Evolutionary conservation across 2,797 vertebrate genomes (phyloP).

Genomic region (Mionectes olivaceus): DNA sequence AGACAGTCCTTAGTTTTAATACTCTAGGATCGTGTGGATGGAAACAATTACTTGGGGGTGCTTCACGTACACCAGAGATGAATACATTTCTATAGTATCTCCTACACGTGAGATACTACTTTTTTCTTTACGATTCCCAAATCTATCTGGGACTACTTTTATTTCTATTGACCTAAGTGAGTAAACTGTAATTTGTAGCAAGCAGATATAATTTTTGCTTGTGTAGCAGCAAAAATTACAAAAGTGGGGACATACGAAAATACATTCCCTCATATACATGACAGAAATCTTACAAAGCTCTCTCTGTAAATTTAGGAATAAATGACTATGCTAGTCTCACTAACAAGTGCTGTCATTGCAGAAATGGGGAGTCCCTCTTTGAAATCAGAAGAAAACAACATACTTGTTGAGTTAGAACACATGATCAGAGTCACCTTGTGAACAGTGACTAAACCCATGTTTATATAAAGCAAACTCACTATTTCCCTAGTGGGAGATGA

Average conservation of each 20-base stretch:
- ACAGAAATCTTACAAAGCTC: background rate
- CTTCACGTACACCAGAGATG: background rate
- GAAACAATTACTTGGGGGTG: background rate
- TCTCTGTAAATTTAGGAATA: background rate
- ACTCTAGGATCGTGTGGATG: background rate
- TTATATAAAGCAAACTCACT: constrained; percentile 15
- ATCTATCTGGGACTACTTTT: background rate
- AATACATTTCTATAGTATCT: background rate
- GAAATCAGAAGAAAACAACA: constrained; percentile 23
- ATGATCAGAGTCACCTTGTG: background rate
- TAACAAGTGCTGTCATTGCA: background rate
- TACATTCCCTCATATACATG: background rate
- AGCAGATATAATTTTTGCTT: background rate
- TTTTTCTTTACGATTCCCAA: background rate
- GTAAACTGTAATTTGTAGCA: background rate
- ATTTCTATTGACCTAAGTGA: background rate
- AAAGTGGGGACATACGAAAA: background rate
- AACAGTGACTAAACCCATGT: background rate
- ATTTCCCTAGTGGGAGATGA: background rate
- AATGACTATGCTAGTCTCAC: background rate
- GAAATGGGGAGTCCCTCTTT: background rate
- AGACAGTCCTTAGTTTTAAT: background rate
- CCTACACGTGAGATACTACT: background rate
- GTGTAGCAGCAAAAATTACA: background rate
- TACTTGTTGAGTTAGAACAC: background rate